Base-by-base conservation (phyloP, 2,888 invertebrate species). In the Lasius platythorax region DNA sequence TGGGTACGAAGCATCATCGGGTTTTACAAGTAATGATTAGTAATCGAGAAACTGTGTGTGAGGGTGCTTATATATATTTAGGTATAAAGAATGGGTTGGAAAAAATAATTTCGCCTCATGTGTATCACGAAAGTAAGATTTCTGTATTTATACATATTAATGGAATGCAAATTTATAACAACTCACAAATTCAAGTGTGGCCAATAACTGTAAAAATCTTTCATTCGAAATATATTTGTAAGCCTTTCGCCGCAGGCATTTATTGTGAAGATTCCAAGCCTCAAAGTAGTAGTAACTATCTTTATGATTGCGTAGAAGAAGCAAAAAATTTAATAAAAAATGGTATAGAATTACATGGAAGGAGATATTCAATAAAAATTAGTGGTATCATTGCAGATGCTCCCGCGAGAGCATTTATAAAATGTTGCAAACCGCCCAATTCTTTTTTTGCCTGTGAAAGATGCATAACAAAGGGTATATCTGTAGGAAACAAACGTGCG, bases 401-500 rank as follows among this genome's bases (percentile, higher is more conserved):
- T 63, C 63, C 63, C 2, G 64, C 37, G 11, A 64, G 64, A 64
- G 64, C 64, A 18, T 64, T 37, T 28, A 33, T 64, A 18, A 64
- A 64, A 37, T 64, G 33, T 37, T 64, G 64, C 37, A 64, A 64
- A 64, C 37, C 37, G 8, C 64, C n/a, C 2, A 37, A 37, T 37
- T 33, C n/a, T 18, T 64, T 37, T 64, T 64, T 37, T 64, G 64
- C 64, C 9, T 64, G 64, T 23, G 40, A 66, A n/a, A 66, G 64
- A 40, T 66, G 23, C 18, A 11, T 28, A 11, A 66, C 11, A 1
- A 66, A 66, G 11, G 18, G 23, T 28, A 28, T 67, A 28, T 67
- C 40, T 3, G 28, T 67, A 23, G 28, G 46, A 30, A 67, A 28
- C 1, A 28, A 46, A 30, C 8, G 15, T 15, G 5, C 6, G 0